A percentile compares a stretch with the other conserved stretches of the same genome.
Evolutionary conservation across 1,140 invertebrate species (phyloP).

Genomic region (Zelostemma sp.): DNA sequence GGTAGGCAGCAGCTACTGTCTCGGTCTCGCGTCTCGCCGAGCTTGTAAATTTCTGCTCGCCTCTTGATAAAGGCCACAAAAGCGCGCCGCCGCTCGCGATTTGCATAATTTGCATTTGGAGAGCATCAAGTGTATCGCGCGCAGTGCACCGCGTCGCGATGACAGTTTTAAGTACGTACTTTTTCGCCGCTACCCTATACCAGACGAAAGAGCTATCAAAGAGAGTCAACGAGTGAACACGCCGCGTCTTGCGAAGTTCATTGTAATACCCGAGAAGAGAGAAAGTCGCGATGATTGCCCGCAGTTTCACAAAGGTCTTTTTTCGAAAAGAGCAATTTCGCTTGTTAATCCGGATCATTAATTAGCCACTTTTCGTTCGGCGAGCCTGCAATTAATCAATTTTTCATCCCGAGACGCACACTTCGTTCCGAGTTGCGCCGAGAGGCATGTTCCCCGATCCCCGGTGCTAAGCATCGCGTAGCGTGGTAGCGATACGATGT

Average conservation of each 20-base stretch:
- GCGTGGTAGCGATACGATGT: conserved; percentile 19
- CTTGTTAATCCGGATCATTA: too few species aligned
- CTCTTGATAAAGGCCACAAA: conserved; percentile 58
- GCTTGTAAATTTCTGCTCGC: conserved; percentile 61
- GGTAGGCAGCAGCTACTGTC: conserved; percentile 17
- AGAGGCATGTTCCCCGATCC: not conserved
- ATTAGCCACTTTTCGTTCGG: too few species aligned
- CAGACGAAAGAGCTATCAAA: not conserved
- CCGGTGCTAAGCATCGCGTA: conserved; percentile 14
- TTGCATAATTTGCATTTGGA: conserved; percentile 42
- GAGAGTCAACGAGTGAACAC: too few species aligned
- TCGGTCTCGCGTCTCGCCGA: conserved; percentile 22
- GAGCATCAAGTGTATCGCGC: conserved; percentile 1
- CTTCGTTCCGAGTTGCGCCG: too few species aligned
- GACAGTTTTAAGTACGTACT: conserved; percentile 43
- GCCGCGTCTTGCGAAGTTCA: too few species aligned
- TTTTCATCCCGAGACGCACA: too few species aligned
- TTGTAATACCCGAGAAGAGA: too few species aligned
- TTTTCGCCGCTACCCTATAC: not conserved
- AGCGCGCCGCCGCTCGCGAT: conserved; percentile 43
- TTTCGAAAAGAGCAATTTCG: too few species aligned
- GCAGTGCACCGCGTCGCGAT: conserved; percentile 14
- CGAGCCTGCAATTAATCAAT: too few species aligned
- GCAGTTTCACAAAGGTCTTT: too few species aligned
- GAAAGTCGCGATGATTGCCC: too few species aligned